Evolutionary conservation across 2,888 invertebrate genomes (phyloP).

Genomic region (Diadegma fenestrale): DNA sequence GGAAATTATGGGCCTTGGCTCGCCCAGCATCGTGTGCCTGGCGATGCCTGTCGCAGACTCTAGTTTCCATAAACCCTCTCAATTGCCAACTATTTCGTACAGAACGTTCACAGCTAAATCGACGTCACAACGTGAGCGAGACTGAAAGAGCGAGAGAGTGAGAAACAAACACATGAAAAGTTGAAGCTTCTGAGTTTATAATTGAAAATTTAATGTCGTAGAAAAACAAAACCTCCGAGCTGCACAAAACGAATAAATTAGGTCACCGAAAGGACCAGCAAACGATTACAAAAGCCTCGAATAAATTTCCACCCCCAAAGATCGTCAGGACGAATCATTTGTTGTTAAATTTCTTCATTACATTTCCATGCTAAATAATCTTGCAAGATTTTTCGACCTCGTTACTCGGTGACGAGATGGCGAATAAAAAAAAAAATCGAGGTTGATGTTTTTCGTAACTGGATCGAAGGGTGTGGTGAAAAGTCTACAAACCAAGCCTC

Average conservation of each 20-base stretch:
- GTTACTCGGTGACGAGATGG: not conserved
- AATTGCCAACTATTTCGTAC: conserved; percentile 35
- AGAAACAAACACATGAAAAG: conserved; percentile 5
- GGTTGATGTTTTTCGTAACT: not conserved
- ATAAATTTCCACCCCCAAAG: not conserved
- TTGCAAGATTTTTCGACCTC: not conserved
- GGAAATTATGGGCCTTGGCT: conserved; percentile 72
- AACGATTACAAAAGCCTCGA: not conserved
- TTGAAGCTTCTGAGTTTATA: conserved; percentile 7
- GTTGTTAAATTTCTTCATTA: too few relatives aligned
- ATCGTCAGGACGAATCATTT: not conserved
- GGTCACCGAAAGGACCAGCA: not conserved
- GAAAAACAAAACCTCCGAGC: not conserved
- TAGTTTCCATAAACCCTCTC: conserved; percentile 61
- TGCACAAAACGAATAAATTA: conserved; percentile 2
- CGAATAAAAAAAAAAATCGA: not conserved
- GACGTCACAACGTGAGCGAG: not conserved
- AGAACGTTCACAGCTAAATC: conserved; percentile 31
- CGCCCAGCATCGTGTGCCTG: conserved; percentile 66
- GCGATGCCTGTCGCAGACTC: conserved; percentile 44
- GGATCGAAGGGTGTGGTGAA: conserved; percentile 17
- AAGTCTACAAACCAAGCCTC: not conserved
- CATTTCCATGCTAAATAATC: too few relatives aligned
- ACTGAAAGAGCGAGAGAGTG: not conserved
- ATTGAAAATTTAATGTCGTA: not conserved